phyloP scores from a whole-genome alignment of 2,888 invertebrate species.

The Platycheirus rosarum region DNA sequence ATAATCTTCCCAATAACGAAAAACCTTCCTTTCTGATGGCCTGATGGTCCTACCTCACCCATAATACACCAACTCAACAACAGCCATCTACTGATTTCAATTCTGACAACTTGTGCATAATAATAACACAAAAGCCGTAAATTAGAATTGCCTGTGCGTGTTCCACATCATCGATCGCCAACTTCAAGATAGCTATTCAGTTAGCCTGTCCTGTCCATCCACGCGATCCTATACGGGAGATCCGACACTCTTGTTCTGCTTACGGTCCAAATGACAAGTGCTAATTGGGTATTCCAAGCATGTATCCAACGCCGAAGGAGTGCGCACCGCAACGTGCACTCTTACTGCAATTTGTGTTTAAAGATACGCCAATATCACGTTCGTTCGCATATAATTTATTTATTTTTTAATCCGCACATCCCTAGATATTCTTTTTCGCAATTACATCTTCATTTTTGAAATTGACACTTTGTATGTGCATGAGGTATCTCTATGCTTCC shows the following conservation, averaged over 20 bases:
- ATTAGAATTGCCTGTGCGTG: constrained; percentile 69
- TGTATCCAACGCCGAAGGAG: constrained; percentile 52
- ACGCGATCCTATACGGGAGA: constrained; percentile 41
- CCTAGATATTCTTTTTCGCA: constrained; percentile 55
- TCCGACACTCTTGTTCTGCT: constrained; percentile 50
- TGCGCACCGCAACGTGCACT: constrained; percentile 33
- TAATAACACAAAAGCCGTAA: constrained; percentile 62
- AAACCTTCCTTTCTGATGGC: constrained; percentile 7
- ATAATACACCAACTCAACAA: constrained; percentile 5
- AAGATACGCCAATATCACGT: constrained; percentile 31
- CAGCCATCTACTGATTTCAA: constrained; percentile 36
- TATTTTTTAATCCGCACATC: constrained; percentile 29
- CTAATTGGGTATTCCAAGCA: constrained; percentile 71
- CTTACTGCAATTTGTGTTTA: neutral
- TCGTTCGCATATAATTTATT: constrained; percentile 26
- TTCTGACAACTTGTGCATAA: constrained; percentile 72
- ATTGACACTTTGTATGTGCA: constrained; percentile 54
- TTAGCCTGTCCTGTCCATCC: constrained; percentile 4
- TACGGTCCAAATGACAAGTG: constrained; percentile 59
- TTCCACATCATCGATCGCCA: constrained; percentile 54
- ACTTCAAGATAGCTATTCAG: constrained; percentile 21
- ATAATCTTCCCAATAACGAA: constrained; percentile 47
- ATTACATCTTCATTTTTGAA: constrained; percentile 73
- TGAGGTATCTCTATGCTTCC: neutral
- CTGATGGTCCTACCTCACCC: constrained; percentile 31